phyloP scores from a whole-genome alignment of 2,113 vertebrate species.

The Excalfactoria chinensis region DNA sequence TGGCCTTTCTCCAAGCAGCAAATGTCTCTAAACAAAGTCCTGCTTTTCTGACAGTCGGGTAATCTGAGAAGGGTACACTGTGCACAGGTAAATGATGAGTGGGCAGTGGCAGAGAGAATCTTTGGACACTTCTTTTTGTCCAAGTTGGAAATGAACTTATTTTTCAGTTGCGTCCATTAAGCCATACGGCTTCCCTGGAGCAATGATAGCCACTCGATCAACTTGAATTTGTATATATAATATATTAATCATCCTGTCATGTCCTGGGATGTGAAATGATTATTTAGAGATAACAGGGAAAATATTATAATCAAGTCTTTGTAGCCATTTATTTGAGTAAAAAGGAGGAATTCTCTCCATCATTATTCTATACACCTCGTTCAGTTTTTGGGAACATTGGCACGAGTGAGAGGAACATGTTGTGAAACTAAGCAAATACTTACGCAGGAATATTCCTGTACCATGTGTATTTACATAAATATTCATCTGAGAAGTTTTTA shows the following conservation, averaged over 20 bases:
- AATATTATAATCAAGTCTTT: slow-evolving; percentile 30
- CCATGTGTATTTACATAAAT: slow-evolving; percentile 60
- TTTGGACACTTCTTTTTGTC: neutral
- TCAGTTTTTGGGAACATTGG: slow-evolving; percentile 60
- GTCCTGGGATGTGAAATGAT: neutral
- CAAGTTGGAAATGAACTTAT: neutral
- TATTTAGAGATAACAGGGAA: neutral
- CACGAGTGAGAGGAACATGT: slow-evolving; percentile 43
- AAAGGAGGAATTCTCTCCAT: slow-evolving; percentile 9
- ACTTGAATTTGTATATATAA: neutral
- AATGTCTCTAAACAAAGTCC: neutral
- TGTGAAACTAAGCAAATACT: slow-evolving; percentile 71
- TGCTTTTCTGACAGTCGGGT: neutral
- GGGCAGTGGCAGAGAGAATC: neutral
- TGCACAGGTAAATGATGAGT: neutral
- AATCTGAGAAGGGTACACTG: neutral
- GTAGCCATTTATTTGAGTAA: slow-evolving; percentile 23
- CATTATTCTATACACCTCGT: slow-evolving; percentile 60
- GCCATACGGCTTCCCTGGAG: neutral
- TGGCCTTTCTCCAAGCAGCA: neutral
- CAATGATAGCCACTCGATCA: neutral
- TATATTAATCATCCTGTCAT: neutral
- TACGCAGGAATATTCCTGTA: slow-evolving; percentile 37
- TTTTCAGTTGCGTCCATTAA: neutral
- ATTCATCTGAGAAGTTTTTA: slow-evolving; percentile 59